A percentile compares a stretch with the other conserved stretches of the same genome.
Evolutionary conservation across 2,797 vertebrate species (phyloP).

Genomic region (Myotis planiceps): DNA sequence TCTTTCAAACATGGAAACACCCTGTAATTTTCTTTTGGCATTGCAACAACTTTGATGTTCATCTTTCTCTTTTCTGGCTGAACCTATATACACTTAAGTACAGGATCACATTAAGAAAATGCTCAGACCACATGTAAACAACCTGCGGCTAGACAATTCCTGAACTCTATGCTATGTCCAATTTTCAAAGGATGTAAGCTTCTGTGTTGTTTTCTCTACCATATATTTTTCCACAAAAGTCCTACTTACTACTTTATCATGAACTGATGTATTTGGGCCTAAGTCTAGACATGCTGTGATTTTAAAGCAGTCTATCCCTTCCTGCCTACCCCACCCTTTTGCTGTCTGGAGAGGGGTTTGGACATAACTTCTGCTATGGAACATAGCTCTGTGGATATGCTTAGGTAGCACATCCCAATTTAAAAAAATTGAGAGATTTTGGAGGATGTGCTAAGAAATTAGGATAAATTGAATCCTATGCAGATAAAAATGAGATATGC

Average conservation of each 20-base stretch:
- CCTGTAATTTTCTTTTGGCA: conserved; percentile 88
- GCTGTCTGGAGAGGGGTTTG: background rate
- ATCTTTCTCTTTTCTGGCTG: conserved; percentile 83
- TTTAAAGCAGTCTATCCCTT: conserved; percentile 76
- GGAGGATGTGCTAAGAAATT: background rate
- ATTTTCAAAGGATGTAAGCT: conserved; percentile 78
- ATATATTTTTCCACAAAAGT: conserved; percentile 78
- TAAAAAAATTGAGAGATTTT: background rate
- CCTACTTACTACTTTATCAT: conserved; percentile 72
- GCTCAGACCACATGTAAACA: conserved; percentile 86
- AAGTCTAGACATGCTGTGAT: conserved; percentile 79
- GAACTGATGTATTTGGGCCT: conserved; percentile 69
- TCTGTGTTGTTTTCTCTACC: conserved; percentile 67
- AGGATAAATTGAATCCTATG: background rate
- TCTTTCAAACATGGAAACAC: conserved; percentile 87
- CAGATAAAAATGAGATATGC: background rate
- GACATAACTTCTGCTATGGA: background rate
- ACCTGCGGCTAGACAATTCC: conserved; percentile 85
- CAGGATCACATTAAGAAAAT: conserved; percentile 81
- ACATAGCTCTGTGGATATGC: background rate
- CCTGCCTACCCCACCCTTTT: conserved; percentile 61
- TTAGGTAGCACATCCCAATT: background rate
- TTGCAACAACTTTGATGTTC: conserved; percentile 83
- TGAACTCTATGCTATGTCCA: conserved; percentile 81
- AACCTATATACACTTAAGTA: conserved; percentile 83